Conservation (phyloP, 2,113 vertebrate species). For the Numenius arquata region DNA sequence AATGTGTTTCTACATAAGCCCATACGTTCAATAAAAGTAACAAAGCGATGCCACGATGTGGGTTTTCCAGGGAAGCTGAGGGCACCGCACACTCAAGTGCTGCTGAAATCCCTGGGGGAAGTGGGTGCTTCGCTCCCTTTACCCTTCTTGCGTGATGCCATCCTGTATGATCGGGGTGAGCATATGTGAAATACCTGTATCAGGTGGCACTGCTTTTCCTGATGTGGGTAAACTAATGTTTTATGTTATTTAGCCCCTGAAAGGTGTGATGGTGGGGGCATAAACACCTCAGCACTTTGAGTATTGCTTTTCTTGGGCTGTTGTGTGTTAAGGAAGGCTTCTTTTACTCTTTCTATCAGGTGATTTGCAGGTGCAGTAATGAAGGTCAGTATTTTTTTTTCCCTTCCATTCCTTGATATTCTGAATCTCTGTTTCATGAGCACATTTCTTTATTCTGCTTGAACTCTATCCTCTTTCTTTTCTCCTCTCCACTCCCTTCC, state of each 20-base stretch:
- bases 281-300: background rate
- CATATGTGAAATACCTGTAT: background rate
- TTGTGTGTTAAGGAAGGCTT: background rate
- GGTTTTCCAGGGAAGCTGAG: background rate
- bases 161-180: background rate
- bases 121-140: background rate
- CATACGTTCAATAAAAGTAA: background rate
- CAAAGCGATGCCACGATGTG: fast-evolving
- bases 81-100: fast-evolving
- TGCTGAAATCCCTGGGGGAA: background rate
- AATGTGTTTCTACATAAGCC: background rate
- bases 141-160: background rate
- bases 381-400: conserved; percentile 71
- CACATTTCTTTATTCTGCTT: background rate
- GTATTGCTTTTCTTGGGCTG: background rate
- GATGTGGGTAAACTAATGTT: background rate
- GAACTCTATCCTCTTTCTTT: background rate
- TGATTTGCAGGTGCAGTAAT: conserved; percentile 68
- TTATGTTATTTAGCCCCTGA: background rate
- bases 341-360: conserved; percentile 60
- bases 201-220: background rate
- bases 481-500: background rate
- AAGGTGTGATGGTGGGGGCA: background rate
- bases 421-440: fast-evolving
- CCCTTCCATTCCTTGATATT: fast-evolving